These are phyloP conservation scores for Hedya salicella DNA, from an alignment of 2,888 invertebrate genomes.

Conservation along the genomic window DNA sequence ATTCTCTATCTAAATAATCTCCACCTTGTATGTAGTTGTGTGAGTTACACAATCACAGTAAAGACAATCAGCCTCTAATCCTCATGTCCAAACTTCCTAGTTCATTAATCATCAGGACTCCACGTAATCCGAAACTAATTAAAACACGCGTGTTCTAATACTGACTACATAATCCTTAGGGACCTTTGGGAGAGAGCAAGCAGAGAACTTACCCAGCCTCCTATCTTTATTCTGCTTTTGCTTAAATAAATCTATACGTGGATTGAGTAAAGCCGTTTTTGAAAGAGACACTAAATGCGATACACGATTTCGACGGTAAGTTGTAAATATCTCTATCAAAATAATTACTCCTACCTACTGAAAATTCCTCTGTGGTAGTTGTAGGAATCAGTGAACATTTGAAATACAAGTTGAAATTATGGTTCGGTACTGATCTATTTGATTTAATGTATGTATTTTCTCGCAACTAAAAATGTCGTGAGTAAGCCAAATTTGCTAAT, in stretches of 20 bases:
- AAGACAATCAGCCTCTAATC: conserved; percentile 32
- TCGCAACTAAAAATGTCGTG: too few species aligned
- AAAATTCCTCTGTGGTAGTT: background rate
- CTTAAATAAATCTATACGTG: background rate
- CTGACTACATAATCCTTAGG: conserved; percentile 40
- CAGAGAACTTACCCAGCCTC: background rate
- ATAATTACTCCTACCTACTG: conserved; percentile 66
- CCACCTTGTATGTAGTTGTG: background rate
- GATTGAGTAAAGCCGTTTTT: background rate
- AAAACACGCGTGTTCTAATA: conserved; percentile 63
- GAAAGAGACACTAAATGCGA: too few species aligned
- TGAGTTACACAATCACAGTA: conserved; percentile 5
- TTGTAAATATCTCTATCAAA: conserved; percentile 61
- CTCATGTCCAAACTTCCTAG: conserved; percentile 49
- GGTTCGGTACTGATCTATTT: too few species aligned
- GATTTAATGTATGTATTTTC: too few species aligned
- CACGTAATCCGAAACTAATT: conserved; percentile 74
- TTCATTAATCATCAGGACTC: conserved; percentile 63
- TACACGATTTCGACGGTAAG: background rate
- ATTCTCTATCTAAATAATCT: conserved; percentile 7
- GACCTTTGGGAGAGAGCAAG: conserved; percentile 5
- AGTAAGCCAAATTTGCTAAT: too few species aligned
- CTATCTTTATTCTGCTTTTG: background rate
- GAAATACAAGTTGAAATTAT: too few species aligned
- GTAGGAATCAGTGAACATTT: too few species aligned